A percentile compares a stretch with the other conserved stretches of the same genome.
Evolutionary conservation across 37 sponge, comb jelly and placozoan genomes (phyloP).

Genomic region (Cliona cf. orientalis): DNA sequence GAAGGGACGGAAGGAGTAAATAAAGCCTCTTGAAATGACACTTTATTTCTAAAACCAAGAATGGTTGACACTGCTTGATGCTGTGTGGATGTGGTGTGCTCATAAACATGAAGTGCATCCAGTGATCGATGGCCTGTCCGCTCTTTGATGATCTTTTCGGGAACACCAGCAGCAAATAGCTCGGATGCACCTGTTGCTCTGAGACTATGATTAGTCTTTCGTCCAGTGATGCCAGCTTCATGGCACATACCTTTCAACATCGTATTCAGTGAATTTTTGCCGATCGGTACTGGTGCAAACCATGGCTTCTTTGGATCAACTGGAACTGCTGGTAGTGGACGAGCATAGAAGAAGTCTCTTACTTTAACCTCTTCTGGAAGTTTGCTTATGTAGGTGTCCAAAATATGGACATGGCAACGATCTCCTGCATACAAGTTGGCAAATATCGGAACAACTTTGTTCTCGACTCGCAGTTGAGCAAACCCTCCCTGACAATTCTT

Average conservation of each 20-base stretch:
- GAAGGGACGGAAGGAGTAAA: too few species aligned
- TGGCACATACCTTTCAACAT: neutral
- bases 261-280: neutral
- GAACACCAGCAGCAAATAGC: too few species aligned
- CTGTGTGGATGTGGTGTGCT: too few species aligned
- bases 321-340: neutral
- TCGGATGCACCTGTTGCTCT: too few species aligned
- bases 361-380: neutral
- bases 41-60: too few species aligned
- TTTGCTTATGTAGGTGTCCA: neutral
- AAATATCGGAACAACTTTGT: constrained; percentile 1
- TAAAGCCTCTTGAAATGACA: too few species aligned
- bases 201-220: neutral
- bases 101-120: too few species aligned
- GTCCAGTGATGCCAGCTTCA: neutral
- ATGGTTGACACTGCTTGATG: too few species aligned
- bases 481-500: constrained; percentile 7
- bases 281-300: neutral
- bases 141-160: too few species aligned
- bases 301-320: neutral
- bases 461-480: neutral
- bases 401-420: neutral
- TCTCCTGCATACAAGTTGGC: neutral
- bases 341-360: neutral
- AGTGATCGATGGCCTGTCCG: too few species aligned